These are phyloP conservation scores for Teinopalpus imperialis DNA, from an alignment of 2,888 invertebrate species.

Conservation along the genomic window DNA sequence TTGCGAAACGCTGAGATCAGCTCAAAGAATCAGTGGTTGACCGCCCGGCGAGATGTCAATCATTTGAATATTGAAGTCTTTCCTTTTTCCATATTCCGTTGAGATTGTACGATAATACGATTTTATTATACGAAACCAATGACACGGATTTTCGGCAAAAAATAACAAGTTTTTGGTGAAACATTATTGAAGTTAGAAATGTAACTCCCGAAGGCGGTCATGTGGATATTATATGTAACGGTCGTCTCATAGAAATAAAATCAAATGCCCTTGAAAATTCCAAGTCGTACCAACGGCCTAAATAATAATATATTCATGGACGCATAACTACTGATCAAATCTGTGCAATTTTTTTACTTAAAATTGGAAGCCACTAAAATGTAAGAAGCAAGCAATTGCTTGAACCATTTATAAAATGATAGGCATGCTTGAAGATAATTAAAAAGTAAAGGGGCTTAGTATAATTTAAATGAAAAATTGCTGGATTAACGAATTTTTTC, in stretches of 20 bases:
- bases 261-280: constrained; percentile 13
- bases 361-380: no score
- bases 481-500: no score
- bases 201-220: constrained; percentile 51
- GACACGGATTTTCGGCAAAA: constrained; percentile 66
- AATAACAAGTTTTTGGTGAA: constrained; percentile 45
- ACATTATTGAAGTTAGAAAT: constrained; percentile 37
- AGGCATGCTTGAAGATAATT: no score
- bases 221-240: constrained; percentile 65
- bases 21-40: constrained; percentile 46
- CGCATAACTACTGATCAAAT: neutral
- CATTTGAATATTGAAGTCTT: constrained; percentile 77
- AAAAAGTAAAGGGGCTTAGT: no score
- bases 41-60: constrained; percentile 80
- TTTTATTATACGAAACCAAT: constrained; percentile 64
- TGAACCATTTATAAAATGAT: no score
- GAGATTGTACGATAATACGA: constrained; percentile 70
- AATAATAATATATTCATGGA: neutral
- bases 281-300: no score
- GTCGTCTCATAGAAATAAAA: constrained; percentile 50
- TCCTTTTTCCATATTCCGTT: constrained; percentile 61
- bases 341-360: neutral
- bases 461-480: no score
- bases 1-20: constrained; percentile 38
- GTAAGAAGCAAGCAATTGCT: no score